A percentile compares a stretch with the other conserved stretches of the same genome.
Conservation (phyloP, 2,888 invertebrate genomes). For the Lumbricus terrestris region DNA sequence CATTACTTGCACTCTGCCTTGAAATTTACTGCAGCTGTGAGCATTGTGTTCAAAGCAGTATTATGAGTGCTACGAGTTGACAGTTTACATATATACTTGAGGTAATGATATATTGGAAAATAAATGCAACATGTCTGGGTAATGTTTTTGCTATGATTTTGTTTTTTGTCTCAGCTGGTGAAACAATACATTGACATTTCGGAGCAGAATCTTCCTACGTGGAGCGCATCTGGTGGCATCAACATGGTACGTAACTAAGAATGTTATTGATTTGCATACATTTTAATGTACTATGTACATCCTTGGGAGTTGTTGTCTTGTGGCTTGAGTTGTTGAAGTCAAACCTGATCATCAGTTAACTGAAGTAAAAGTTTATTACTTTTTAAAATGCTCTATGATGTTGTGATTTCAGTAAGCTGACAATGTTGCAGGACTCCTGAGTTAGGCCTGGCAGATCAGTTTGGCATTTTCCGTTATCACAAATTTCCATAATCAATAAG, state of each 20-base stretch:
- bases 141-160: neutral
- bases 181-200: constrained; percentile 21
- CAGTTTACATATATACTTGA: neutral
- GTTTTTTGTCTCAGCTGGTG: constrained; percentile 15
- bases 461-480: neutral
- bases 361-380: neutral
- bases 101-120: neutral
- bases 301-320: neutral
- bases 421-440: too few relatives aligned
- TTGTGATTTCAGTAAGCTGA: neutral
- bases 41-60: neutral
- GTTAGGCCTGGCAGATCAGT: neutral
- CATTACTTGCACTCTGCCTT: neutral
- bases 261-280: neutral
- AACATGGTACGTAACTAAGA: constrained; percentile 13
- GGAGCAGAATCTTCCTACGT: constrained; percentile 17
- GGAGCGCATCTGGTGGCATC: constrained; percentile 4
- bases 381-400: neutral
- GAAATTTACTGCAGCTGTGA: neutral
- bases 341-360: neutral
- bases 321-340: neutral
- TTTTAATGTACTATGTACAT: neutral
- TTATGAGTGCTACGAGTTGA: neutral
- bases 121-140: neutral
- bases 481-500: neutral